These are phyloP conservation scores for Meganola albula DNA, from an alignment of 2,888 invertebrate species.

Conservation along the genomic window DNA sequence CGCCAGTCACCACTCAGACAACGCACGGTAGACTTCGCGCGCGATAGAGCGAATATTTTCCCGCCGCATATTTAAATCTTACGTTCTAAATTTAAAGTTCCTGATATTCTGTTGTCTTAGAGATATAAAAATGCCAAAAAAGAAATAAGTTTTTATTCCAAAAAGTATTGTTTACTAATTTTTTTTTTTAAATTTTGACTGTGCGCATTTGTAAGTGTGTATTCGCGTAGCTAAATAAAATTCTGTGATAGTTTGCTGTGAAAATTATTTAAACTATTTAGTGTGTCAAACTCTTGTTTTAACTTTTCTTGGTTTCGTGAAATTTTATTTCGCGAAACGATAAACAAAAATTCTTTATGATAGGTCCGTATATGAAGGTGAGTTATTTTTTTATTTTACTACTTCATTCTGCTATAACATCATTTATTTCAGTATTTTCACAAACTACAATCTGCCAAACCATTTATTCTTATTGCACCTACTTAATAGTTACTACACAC, in stretches of 20 bases:
- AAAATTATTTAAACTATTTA: conserved; percentile 39
- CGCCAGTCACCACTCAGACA: conserved; percentile 66
- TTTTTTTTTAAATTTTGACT: conserved; percentile 42
- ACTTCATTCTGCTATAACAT: conserved; percentile 8
- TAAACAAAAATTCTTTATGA: conserved; percentile 69
- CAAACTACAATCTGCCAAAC: too few relatives aligned
- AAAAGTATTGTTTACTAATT: conserved; percentile 16
- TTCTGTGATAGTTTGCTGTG: conserved; percentile 71
- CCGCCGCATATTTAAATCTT: conserved; percentile 58
- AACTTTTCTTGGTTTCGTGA: conserved; percentile 60
- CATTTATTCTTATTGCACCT: too few relatives aligned
- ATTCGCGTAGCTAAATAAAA: conserved; percentile 39
- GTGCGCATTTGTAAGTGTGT: conserved; percentile 42
- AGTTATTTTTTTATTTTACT: conserved; percentile 40
- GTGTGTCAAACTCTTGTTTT: conserved; percentile 23
- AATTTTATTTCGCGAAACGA: conserved; percentile 69
- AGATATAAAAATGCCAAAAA: conserved; percentile 64
- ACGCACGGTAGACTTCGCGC: conserved; percentile 56
- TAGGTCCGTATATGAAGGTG: conserved; percentile 77
- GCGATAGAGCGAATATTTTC: conserved; percentile 47
- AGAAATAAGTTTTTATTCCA: conserved; percentile 61
- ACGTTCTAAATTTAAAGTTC: conserved; percentile 38
- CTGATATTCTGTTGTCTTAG: conserved; percentile 27
- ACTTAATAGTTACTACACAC: too few relatives aligned
- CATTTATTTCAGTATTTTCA: too few relatives aligned